phyloP scores from a whole-genome alignment of 2,888 invertebrate genomes.

The Caenorhabditis plicata region DNA sequence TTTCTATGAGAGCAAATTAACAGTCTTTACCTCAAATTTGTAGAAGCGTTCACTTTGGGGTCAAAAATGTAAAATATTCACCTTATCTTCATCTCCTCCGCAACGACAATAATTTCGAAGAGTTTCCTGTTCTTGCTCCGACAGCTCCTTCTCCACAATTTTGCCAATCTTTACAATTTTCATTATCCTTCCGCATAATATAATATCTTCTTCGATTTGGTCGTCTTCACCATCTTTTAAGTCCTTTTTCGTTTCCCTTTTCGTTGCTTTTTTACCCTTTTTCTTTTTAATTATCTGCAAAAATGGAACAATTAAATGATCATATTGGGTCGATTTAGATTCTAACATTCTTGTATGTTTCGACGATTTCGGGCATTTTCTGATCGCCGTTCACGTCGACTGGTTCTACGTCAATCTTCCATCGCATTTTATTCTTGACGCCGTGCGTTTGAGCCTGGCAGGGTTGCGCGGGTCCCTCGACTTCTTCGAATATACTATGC shows the following conservation, averaged over 20 bases:
- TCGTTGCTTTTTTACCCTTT: neutral
- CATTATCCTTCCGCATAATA: conserved; percentile 11
- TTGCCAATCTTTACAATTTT: conserved; percentile 16
- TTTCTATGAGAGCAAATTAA: neutral
- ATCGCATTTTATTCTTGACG: conserved; percentile 23
- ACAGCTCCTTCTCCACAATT: conserved; percentile 14
- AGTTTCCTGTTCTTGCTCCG: conserved; percentile 13
- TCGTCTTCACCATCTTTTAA: conserved; percentile 1
- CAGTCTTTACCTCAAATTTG: no score
- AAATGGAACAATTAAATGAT: no score
- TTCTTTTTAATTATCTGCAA: no score
- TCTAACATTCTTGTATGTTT: conserved; percentile 5
- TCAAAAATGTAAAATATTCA: neutral
- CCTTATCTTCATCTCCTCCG: conserved; percentile 19
- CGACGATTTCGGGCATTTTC: conserved; percentile 14
- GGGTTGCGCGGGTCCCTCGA: conserved; percentile 8
- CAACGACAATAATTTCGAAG: conserved; percentile 16
- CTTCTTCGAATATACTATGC: conserved; percentile 3
- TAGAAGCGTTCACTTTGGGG: no score
- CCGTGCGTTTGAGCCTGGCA: conserved; percentile 13
- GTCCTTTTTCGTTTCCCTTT: neutral
- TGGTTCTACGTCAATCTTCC: conserved; percentile 28
- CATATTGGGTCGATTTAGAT: no score
- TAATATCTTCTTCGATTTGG: conserved; percentile 3
- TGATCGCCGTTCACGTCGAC: conserved; percentile 10